Evolutionary conservation across 2,113 vertebrate species (phyloP).

Genomic region (Nothobranchius kuhntae): DNA sequence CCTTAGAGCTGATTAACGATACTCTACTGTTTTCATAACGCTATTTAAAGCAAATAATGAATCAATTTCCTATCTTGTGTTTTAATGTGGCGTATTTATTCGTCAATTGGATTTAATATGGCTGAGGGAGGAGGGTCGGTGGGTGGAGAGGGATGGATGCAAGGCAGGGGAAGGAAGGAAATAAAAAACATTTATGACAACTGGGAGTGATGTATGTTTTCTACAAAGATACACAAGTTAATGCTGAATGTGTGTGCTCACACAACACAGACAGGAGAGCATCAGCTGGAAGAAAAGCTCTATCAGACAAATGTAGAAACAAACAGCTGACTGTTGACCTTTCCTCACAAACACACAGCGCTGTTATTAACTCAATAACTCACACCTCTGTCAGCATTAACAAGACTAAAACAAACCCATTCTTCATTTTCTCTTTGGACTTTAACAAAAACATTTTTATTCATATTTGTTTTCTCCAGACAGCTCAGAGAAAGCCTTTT

Average conservation of each 20-base stretch:
- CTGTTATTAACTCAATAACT: slow-evolving; percentile 70
- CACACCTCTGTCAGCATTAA: slow-evolving; percentile 60
- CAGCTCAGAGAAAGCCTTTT: slow-evolving; percentile 2
- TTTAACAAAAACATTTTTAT: slow-evolving; percentile 35
- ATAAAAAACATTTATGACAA: slow-evolving; percentile 72
- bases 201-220: slow-evolving; percentile 52
- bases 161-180: slow-evolving; percentile 28
- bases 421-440: slow-evolving; percentile 51
- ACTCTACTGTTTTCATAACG: slow-evolving; percentile 59
- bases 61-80: slow-evolving; percentile 70
- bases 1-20: slow-evolving; percentile 55
- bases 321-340: slow-evolving; percentile 1
- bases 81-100: slow-evolving; percentile 76
- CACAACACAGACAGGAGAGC: not conserved
- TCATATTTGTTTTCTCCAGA: not conserved
- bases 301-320: not conserved
- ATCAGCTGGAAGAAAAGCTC: not conserved
- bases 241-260: slow-evolving; percentile 18
- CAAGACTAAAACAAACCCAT: slow-evolving; percentile 53
- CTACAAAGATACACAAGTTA: slow-evolving; percentile 23
- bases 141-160: slow-evolving; percentile 25
- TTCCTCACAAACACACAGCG: slow-evolving; percentile 1
- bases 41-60: slow-evolving; percentile 65
- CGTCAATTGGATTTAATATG: slow-evolving; percentile 64
- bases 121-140: slow-evolving; percentile 13